Evolutionary conservation across 2,888 invertebrate genomes (phyloP).

Genomic region (Brachypterus glaber): DNA sequence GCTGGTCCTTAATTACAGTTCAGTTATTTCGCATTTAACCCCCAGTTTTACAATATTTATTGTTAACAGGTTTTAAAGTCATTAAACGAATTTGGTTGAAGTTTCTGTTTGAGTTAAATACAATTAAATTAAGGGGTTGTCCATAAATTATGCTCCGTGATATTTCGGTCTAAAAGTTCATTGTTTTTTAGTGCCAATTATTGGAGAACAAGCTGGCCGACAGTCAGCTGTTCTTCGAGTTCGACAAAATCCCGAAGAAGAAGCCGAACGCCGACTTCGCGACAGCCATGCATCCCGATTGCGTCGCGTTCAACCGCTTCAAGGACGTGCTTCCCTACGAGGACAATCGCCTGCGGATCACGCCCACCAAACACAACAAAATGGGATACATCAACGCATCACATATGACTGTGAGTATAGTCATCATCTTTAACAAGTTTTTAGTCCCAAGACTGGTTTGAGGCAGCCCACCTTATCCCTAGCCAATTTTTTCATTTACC

Average conservation of each 20-base stretch:
- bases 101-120: too few species aligned
- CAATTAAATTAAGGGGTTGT: too few species aligned
- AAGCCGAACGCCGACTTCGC: conserved; percentile 60
- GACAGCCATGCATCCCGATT: conserved; percentile 66
- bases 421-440: neutral
- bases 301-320: conserved; percentile 45
- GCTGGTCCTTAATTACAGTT: too few species aligned
- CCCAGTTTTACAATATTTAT: too few species aligned
- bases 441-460: too few species aligned
- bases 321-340: conserved; percentile 81
- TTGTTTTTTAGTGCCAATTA: conserved; percentile 50
- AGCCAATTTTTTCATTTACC: too few species aligned
- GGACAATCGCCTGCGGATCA: conserved; percentile 74
- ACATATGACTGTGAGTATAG: conserved; percentile 62
- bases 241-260: conserved; percentile 74
- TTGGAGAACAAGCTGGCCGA: conserved; percentile 61
- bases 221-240: conserved; percentile 70
- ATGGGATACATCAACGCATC: conserved; percentile 90
- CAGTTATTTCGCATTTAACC: too few species aligned
- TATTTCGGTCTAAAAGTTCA: too few species aligned
- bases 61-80: too few species aligned
- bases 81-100: too few species aligned
- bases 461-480: too few species aligned
- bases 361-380: conserved; percentile 73
- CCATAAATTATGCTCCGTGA: too few species aligned